Evolutionary conservation across 2,113 vertebrate genomes (phyloP), one percentile per base, ranked within the genome.

Genomic region (Crotalus viridis): DNA sequence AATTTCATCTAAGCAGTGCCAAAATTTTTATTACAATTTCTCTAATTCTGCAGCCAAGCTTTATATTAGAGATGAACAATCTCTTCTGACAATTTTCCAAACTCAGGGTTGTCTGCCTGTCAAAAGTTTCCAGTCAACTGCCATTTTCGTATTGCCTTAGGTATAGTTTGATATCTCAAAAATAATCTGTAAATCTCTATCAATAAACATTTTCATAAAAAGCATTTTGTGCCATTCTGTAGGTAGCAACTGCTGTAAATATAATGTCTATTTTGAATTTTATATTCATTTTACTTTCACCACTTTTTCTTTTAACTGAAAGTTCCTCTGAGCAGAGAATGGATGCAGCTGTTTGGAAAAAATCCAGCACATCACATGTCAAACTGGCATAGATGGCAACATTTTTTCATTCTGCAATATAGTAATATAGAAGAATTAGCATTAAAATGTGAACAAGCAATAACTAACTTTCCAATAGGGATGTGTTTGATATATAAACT

Each of bases 361-460:
- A 88, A 51, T 0, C 0, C 10, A 69, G 21, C 21, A 88, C 54
- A 92, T 88, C 88, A 85, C 55, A 87, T 69, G 28, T 52, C 85
- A 39, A 92, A 52, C n/a, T 33, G 28, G 43, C 54, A 91, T 39
- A 61, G 86, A 43, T 26, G 52, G 56, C 28, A 81, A 81, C 17
- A 39, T 5, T 87, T 93, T 89, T 33, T 94, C 92, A 43, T 92
- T 61, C 8, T 85, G 0, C 26, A 33, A 51, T 33, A 28, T 12
- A 69, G 28, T 54, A 90, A 24, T 39, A 93, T 39, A 94, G 46
- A 39, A 22, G 17, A 5, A 0, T 26, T 89, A 95, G 92, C 90
- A 93, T 57, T 2, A 93, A 92, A 87, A 91, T 87, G 90, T 93
- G 81, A 90, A 88, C 93, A 89, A 3, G 56, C 0, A 5, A 87